These are phyloP conservation scores for Oxyruncus cristatus DNA, from an alignment of 2,113 vertebrate species.

Conservation along the genomic window DNA sequence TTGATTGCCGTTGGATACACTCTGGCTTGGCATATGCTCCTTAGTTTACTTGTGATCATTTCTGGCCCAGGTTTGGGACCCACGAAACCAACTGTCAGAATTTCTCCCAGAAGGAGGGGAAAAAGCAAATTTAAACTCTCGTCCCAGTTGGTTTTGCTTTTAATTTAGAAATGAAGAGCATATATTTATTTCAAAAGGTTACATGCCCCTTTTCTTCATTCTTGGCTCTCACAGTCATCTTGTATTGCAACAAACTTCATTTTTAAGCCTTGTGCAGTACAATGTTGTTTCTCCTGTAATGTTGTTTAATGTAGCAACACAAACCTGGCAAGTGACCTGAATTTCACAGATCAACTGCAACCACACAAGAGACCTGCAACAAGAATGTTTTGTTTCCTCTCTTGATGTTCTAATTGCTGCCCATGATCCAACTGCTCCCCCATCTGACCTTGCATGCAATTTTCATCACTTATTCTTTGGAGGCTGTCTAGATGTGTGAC, in stretches of 20 bases:
- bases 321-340: conserved; percentile 76
- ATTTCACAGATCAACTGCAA: conserved; percentile 72
- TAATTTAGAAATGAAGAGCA: neutral
- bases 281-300: conserved; percentile 58
- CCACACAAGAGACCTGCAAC: conserved; percentile 64
- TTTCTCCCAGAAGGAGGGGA: neutral
- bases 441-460: conserved; percentile 59
- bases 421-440: conserved; percentile 70
- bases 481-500: conserved; percentile 12
- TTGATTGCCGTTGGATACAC: conserved; percentile 14
- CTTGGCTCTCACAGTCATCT: conserved; percentile 35
- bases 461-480: conserved; percentile 50
- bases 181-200: conserved; percentile 52
- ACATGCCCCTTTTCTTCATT: neutral
- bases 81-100: neutral
- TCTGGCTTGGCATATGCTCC: neutral
- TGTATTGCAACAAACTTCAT: conserved; percentile 27
- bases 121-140: neutral
- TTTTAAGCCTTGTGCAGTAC: conserved; percentile 3
- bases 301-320: conserved; percentile 73
- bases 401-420: conserved; percentile 62
- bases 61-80: neutral
- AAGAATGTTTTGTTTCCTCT: conserved; percentile 63
- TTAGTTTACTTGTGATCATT: neutral
- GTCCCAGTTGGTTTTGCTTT: neutral